These are phyloP conservation scores for Cherax destructor DNA, from an alignment of 1,140 invertebrate species.

Conservation along the genomic window DNA sequence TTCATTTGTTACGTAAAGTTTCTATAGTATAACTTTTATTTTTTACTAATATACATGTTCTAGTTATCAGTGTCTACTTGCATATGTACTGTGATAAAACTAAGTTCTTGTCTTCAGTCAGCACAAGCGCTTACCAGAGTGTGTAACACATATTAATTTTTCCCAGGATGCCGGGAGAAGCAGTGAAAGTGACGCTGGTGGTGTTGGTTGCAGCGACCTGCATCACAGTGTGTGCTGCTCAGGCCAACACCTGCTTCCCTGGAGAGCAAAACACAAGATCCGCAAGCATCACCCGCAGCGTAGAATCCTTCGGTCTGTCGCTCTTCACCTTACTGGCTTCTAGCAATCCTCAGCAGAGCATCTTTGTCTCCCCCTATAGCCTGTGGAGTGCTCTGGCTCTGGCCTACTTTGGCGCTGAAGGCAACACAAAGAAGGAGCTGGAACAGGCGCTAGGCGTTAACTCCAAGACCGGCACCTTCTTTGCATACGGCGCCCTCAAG, in stretches of 20 bases:
- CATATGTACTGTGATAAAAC: too few relatives aligned
- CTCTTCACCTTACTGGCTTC: background rate
- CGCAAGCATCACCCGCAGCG: background rate
- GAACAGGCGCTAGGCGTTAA: slow-evolving; percentile 21
- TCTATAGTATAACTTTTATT: too few relatives aligned
- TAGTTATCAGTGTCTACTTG: too few relatives aligned
- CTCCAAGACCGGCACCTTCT: slow-evolving; percentile 52
- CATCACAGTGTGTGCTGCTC: background rate
- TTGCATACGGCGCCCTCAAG: slow-evolving; percentile 28
- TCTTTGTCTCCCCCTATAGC: slow-evolving; percentile 92
- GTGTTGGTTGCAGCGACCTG: background rate
- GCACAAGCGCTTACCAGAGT: too few relatives aligned
- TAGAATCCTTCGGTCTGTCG: background rate
- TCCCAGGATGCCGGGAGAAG: background rate
- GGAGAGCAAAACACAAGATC: background rate
- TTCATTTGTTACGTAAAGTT: too few relatives aligned
- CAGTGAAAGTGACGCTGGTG: background rate
- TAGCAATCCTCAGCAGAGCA: slow-evolving; percentile 77
- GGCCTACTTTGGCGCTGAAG: slow-evolving; percentile 86
- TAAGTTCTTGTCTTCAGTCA: too few relatives aligned
- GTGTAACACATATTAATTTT: background rate
- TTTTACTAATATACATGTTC: too few relatives aligned
- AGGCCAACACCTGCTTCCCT: background rate
- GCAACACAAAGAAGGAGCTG: slow-evolving; percentile 77
- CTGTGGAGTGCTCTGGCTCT: slow-evolving; percentile 87